Percentiles rank a stretch among this genome's conserved stretches.
phyloP scores from a whole-genome alignment of 2,888 invertebrate genomes.

The Coecobrya sp. region DNA sequence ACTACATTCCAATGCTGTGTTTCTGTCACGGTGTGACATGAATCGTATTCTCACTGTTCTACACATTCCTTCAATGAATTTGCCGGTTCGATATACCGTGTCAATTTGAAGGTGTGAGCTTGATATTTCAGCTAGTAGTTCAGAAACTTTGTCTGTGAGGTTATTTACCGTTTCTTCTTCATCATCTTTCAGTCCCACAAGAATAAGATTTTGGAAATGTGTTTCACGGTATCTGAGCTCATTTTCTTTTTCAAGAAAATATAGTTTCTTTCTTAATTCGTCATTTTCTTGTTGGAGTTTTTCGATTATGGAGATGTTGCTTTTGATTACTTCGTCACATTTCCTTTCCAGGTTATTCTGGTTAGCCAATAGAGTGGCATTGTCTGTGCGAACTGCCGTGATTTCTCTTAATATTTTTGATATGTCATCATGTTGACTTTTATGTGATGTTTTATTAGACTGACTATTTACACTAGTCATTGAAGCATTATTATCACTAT shows the following conservation, averaged over 20 bases:
- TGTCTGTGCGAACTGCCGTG: background rate
- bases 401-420: background rate
- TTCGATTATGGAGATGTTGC: background rate
- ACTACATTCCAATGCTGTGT: background rate
- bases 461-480: too few relatives aligned
- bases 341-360: background rate
- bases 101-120: background rate
- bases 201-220: background rate
- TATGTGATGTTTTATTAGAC: too few relatives aligned
- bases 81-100: background rate
- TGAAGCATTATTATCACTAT: too few relatives aligned
- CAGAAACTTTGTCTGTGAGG: background rate
- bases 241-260: background rate
- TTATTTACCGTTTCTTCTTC: background rate
- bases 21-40: slow-evolving; percentile 8
- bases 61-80: background rate
- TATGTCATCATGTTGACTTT: too few relatives aligned
- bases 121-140: background rate
- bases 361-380: background rate
- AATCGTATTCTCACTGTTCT: background rate
- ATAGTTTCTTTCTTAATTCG: background rate
- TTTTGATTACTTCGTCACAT: background rate
- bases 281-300: background rate
- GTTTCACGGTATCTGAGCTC: background rate
- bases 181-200: background rate